phyloP scores from a whole-genome alignment of 2,113 vertebrate genomes.

The Nerophis ophidion region DNA sequence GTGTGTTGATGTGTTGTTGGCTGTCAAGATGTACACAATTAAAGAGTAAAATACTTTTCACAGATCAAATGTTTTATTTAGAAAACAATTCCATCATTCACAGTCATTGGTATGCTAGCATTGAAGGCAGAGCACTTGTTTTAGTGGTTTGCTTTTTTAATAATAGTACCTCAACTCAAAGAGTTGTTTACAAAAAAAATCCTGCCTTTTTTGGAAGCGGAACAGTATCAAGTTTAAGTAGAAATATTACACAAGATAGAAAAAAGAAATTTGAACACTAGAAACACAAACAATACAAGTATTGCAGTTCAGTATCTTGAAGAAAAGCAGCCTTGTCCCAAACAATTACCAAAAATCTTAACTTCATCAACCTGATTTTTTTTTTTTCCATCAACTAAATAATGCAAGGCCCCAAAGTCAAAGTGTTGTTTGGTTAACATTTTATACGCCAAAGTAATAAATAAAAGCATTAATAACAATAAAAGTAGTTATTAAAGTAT shows the following conservation, averaged over 20 bases:
- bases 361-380: slow-evolving; percentile 12
- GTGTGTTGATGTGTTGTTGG: too few relatives aligned
- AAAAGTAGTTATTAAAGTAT: slow-evolving; percentile 56
- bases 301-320: slow-evolving; percentile 38
- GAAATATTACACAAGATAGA: slow-evolving; percentile 46
- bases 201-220: slow-evolving; percentile 42
- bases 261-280: slow-evolving; percentile 45
- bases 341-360: slow-evolving; percentile 18
- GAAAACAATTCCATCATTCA: slow-evolving; percentile 66
- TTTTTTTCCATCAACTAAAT: too few relatives aligned
- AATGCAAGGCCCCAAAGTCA: too few relatives aligned
- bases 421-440: slow-evolving; percentile 9
- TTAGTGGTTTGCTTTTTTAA: slow-evolving; percentile 19
- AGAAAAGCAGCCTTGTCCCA: slow-evolving; percentile 14
- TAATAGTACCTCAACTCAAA: slow-evolving; percentile 31
- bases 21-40: too few relatives aligned
- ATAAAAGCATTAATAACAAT: slow-evolving; percentile 61
- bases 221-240: slow-evolving; percentile 56
- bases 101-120: slow-evolving; percentile 73
- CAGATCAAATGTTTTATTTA: slow-evolving; percentile 62
- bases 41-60: slow-evolving; percentile 20
- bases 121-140: slow-evolving; percentile 52
- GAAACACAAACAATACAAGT: slow-evolving; percentile 36
- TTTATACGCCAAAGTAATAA: slow-evolving; percentile 63
- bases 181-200: slow-evolving; percentile 45